phyloP scores from a whole-genome alignment of 2,888 invertebrate genomes.

The Leptopilina syphax region DNA sequence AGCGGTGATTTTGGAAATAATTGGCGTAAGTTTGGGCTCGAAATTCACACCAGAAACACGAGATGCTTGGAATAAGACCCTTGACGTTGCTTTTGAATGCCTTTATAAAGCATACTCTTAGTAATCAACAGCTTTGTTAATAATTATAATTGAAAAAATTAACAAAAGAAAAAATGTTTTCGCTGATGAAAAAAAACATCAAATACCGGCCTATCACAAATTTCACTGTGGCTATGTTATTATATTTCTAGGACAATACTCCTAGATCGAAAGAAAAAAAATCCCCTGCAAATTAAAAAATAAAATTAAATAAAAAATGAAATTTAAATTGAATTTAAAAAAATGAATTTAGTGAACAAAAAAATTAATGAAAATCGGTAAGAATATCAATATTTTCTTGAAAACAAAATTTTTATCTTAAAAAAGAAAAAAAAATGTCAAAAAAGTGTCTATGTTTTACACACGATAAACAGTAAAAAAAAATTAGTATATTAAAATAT shows the following conservation, averaged over 20 bases:
- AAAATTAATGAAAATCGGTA: too few relatives aligned
- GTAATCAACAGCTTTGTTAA: conserved; percentile 52
- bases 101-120: conserved; percentile 64
- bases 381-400: neutral
- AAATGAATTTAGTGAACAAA: too few relatives aligned
- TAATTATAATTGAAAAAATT: neutral
- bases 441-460: neutral
- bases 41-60: conserved; percentile 74
- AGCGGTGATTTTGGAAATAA: conserved; percentile 72
- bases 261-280: too few relatives aligned
- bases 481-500: conserved; percentile 5
- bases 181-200: neutral
- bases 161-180: neutral
- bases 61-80: conserved; percentile 77
- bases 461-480: neutral
- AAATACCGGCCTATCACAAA: conserved; percentile 10
- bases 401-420: neutral
- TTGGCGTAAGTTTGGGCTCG: conserved; percentile 75
- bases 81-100: conserved; percentile 71
- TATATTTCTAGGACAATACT: too few relatives aligned
- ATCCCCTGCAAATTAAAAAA: too few relatives aligned
- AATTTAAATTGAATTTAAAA: too few relatives aligned
- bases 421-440: too few relatives aligned
- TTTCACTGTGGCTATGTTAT: conserved; percentile 1
- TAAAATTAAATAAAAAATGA: too few relatives aligned